phyloP scores from a whole-genome alignment of 2,888 invertebrate genomes.

The Caenorhabditis angaria region DNA sequence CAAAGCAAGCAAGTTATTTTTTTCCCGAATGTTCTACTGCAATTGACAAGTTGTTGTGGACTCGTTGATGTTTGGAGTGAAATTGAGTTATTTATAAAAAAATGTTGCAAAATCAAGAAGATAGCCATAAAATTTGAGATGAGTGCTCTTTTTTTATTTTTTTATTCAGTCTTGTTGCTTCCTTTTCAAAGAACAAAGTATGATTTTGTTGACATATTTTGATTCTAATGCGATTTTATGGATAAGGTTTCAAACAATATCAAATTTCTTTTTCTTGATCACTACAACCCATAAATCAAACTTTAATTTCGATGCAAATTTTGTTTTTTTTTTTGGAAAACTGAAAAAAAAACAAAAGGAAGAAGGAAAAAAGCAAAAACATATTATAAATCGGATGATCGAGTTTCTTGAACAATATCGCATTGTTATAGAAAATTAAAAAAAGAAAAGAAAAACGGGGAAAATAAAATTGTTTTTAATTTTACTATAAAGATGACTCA shows the following conservation, averaged over 20 bases:
- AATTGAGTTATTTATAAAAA: background rate
- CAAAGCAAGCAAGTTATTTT: no score
- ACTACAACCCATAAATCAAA: background rate
- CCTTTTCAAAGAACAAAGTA: no score
- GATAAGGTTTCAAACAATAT: no score
- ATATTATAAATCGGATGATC: no score
- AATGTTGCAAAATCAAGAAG: background rate
- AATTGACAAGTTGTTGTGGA: background rate
- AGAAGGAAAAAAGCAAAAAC: no score
- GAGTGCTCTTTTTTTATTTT: no score
- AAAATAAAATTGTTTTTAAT: background rate
- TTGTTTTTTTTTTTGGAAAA: background rate
- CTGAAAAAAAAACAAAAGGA: background rate
- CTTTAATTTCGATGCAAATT: background rate
- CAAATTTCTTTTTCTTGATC: no score
- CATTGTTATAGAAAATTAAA: background rate
- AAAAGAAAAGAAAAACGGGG: background rate
- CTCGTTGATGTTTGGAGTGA: background rate
- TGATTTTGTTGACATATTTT: conserved; percentile 1
- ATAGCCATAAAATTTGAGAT: no score
- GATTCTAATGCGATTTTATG: background rate
- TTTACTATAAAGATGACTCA: background rate
- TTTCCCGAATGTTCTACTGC: no score
- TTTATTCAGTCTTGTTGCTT: no score
- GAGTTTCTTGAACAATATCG: background rate